These are phyloP conservation scores for Papilio dardanus DNA, from an alignment of 1,140 invertebrate genomes.

Conservation along the genomic window DNA sequence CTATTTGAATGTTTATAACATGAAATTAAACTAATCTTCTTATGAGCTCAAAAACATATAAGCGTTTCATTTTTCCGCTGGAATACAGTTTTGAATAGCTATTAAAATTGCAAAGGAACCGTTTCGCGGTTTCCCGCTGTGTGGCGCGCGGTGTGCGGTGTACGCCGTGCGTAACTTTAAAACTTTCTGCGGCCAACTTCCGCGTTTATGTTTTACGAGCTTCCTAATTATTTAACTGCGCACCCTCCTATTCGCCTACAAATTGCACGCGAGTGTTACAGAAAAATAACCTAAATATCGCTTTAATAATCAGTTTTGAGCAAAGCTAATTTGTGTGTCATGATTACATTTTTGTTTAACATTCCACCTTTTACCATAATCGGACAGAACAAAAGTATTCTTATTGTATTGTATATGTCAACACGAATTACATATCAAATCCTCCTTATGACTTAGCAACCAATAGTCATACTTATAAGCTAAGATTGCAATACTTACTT, in stretches of 20 bases:
- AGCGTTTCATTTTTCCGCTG: background rate
- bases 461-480: background rate
- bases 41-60: background rate
- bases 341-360: background rate
- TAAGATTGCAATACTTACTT: background rate
- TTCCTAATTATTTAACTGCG: constrained; percentile 15
- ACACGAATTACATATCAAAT: no score
- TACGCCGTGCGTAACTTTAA: constrained; percentile 12
- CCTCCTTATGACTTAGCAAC: background rate
- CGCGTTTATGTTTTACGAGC: constrained; percentile 18
- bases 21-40: background rate
- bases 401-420: background rate
- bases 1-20: background rate
- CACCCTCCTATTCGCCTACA: background rate
- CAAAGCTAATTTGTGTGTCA: background rate
- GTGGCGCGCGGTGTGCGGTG: no score
- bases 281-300: background rate
- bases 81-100: background rate
- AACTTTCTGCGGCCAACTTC: constrained; percentile 14
- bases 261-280: background rate
- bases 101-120: constrained; percentile 19
- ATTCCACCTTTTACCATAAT: background rate
- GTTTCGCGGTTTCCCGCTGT: constrained; percentile 1
- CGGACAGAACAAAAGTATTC: background rate
- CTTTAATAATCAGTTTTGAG: background rate